These are phyloP conservation scores for Urosaurus nigricauda DNA, from an alignment of 2,797 vertebrate genomes.

Conservation along the genomic window DNA sequence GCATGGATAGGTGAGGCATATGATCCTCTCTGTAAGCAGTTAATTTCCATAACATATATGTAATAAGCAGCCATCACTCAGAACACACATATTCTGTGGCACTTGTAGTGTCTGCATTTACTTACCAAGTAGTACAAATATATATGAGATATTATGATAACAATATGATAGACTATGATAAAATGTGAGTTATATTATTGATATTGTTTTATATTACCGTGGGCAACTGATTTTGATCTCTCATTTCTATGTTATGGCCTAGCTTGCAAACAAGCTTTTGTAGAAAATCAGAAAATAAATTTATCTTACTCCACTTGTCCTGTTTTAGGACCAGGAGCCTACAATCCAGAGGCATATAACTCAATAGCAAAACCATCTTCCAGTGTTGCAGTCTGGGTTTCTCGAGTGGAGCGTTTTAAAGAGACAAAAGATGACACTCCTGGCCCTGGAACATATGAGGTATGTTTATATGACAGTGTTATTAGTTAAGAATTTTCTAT, in stretches of 20 bases:
- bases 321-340: conserved; percentile 62
- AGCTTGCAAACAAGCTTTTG: conserved; percentile 3
- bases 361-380: conserved; percentile 53
- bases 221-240: not conserved
- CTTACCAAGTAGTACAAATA: too few relatives aligned
- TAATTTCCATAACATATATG: not conserved
- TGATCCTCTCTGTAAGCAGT: not conserved
- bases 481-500: not conserved
- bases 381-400: conserved; percentile 53
- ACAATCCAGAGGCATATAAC: conserved; percentile 58
- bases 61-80: not conserved
- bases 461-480: conserved; percentile 44
- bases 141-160: not conserved
- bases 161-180: not conserved
- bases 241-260: not conserved
- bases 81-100: not conserved
- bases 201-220: not conserved
- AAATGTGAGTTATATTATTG: not conserved
- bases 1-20: not conserved
- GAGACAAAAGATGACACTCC: conserved; percentile 49
- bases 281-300: not conserved
- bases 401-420: conserved; percentile 63
- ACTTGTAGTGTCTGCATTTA: not conserved
- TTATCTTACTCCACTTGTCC: conserved; percentile 44
- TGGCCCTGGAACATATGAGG: conserved; percentile 69